Conservation (phyloP, 2,888 invertebrate species). For the Lasioglossum malachurum region DNA sequence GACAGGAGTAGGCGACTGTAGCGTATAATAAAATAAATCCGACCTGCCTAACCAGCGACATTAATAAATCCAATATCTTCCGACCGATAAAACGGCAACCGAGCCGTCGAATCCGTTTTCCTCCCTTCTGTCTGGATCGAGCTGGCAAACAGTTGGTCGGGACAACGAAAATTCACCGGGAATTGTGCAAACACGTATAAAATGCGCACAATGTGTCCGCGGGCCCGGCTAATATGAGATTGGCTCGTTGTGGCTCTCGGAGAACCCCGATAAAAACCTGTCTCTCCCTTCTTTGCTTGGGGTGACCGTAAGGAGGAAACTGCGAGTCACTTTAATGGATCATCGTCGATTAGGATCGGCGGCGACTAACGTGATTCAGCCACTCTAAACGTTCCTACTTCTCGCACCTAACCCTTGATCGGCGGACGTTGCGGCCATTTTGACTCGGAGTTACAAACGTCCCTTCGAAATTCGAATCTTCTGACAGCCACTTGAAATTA, state of each 20-base stretch:
- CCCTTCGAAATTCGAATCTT: not conserved
- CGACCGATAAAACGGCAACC: conserved; percentile 81
- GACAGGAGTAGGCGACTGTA: conserved; percentile 24
- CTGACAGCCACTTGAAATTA: not conserved
- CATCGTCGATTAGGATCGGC: conserved; percentile 26
- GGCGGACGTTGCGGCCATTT: not conserved
- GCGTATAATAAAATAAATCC: conserved; percentile 78
- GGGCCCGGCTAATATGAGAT: conserved; percentile 81
- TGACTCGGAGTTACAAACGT: not conserved
- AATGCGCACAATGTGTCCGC: conserved; percentile 84
- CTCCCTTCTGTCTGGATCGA: conserved; percentile 51
- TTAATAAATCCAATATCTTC: conserved; percentile 83
- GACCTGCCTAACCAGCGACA: conserved; percentile 77
- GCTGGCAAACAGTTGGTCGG: conserved; percentile 67
- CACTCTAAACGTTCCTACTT: not conserved
- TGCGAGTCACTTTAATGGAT: conserved; percentile 47
- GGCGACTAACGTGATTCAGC: not conserved
- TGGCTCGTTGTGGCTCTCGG: conserved; percentile 45
- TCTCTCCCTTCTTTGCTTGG: conserved; percentile 43
- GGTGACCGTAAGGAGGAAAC: conserved; percentile 38
- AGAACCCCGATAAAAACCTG: conserved; percentile 62
- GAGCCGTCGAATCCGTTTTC: conserved; percentile 64
- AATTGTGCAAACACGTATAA: conserved; percentile 85
- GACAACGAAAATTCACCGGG: conserved; percentile 78
- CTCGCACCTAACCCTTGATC: not conserved